These are phyloP conservation scores for Actinernus sp. DNA, from an alignment of 92 coral and sea anemone genomes.

Conservation along the genomic window DNA sequence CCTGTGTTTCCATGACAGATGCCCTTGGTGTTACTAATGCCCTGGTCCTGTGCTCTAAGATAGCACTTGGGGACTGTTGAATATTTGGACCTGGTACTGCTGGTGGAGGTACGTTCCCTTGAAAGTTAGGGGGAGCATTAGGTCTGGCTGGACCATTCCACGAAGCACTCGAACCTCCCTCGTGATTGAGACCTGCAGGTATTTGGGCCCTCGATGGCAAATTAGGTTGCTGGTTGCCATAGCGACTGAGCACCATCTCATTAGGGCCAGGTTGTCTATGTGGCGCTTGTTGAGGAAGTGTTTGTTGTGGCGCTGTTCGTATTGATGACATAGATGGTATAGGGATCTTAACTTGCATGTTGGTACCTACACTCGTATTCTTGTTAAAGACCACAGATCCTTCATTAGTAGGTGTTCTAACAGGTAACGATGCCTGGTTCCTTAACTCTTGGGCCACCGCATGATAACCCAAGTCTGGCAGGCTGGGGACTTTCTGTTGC, in stretches of 20 bases:
- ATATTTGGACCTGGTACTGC: conserved; percentile 31
- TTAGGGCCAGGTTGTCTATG: conserved; percentile 31
- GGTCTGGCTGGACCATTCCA: conserved; percentile 42
- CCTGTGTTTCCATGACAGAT: conserved; percentile 49
- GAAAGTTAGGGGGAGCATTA: conserved; percentile 3
- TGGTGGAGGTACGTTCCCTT: neutral
- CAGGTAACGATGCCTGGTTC: conserved; percentile 24
- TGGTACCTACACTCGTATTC: conserved; percentile 20
- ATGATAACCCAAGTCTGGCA: conserved; percentile 45
- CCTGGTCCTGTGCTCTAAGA: conserved; percentile 65
- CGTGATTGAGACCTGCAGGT: neutral
- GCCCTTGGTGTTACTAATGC: conserved; percentile 65
- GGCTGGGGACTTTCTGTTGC: conserved; percentile 25
- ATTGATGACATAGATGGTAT: conserved; percentile 44
- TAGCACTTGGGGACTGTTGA: conserved; percentile 51
- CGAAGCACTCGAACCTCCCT: conserved; percentile 8
- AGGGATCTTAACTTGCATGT: conserved; percentile 57
- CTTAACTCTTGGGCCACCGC: conserved; percentile 48
- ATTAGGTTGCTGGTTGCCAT: conserved; percentile 14
- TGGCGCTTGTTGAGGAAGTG: conserved; percentile 5
- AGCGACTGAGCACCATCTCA: conserved; percentile 30
- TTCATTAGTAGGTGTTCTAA: conserved; percentile 6
- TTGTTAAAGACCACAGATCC: neutral
- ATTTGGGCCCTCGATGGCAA: neutral
- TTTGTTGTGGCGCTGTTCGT: too few species aligned